These are phyloP conservation scores for Cyprinodon diabolis DNA, from an alignment of 2,797 vertebrate species.

Conservation along the genomic window DNA sequence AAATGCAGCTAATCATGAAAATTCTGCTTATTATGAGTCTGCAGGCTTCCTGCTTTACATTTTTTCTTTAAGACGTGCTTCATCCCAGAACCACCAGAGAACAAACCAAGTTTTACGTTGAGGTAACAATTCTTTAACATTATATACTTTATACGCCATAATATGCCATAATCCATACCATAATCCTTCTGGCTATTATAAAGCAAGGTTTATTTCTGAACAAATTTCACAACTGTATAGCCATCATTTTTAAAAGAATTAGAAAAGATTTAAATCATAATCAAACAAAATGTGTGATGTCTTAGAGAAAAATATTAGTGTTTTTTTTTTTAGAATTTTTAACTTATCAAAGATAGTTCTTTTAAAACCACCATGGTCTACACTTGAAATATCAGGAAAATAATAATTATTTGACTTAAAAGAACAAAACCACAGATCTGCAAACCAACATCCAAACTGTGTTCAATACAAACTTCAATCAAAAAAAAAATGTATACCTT, in stretches of 20 bases:
- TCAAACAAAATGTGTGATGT: too few relatives aligned
- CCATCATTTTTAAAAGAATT: neutral
- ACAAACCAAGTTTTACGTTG: conserved; percentile 22
- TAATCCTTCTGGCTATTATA: conserved; percentile 24
- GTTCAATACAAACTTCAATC: too few relatives aligned
- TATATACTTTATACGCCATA: neutral
- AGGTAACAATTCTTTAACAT: conserved; percentile 3
- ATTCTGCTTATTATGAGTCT: neutral
- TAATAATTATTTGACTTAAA: neutral
- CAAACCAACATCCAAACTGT: too few relatives aligned
- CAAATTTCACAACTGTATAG: neutral
- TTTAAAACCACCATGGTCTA: neutral
- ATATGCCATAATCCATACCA: conserved; percentile 2
- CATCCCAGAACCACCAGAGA: conserved; percentile 49
- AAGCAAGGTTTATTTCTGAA: neutral
- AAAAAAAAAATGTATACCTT: too few relatives aligned
- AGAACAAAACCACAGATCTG: too few relatives aligned
- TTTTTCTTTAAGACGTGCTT: conserved; percentile 2
- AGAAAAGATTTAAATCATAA: neutral
- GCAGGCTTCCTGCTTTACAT: neutral
- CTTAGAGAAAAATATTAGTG: too few relatives aligned
- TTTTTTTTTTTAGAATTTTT: neutral
- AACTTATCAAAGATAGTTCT: neutral
- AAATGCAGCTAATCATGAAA: neutral
- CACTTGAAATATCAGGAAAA: neutral